A percentile compares a stretch with the other conserved stretches of the same genome.
Conservation (phyloP, 2,888 invertebrate genomes). For the Chalcis sispes region DNA sequence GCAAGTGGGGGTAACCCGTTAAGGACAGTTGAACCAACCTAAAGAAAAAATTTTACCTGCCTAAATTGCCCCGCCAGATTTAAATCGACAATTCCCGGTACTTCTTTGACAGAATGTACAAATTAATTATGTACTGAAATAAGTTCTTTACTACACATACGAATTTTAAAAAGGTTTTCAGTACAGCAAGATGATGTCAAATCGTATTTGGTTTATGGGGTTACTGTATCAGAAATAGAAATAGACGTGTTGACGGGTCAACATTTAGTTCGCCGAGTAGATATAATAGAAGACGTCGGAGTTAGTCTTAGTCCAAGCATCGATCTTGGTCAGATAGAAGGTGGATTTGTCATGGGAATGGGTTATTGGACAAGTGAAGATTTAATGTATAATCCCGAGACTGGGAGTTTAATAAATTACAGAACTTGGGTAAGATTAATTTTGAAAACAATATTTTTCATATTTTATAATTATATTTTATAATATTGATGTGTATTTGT, state of each 20-base stretch:
- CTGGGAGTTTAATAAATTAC: slow-evolving; percentile 84
- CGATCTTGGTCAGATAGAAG: slow-evolving; percentile 87
- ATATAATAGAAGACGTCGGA: slow-evolving; percentile 86
- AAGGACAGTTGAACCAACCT: too few species aligned
- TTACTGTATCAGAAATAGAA: slow-evolving; percentile 83
- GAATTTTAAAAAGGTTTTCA: neutral
- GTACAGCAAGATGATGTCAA: neutral
- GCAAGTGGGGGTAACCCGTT: too few species aligned
- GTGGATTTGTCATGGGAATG: slow-evolving; percentile 86
- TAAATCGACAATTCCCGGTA: too few species aligned
- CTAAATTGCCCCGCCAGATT: too few species aligned
- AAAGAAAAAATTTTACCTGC: too few species aligned
- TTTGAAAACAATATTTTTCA: neutral
- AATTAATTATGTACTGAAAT: too few species aligned
- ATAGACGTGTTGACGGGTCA: slow-evolving; percentile 88
- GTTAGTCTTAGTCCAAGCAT: slow-evolving; percentile 84
- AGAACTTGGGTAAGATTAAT: slow-evolving; percentile 82
- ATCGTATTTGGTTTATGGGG: slow-evolving; percentile 80
- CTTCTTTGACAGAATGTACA: too few species aligned
- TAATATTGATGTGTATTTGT: neutral
- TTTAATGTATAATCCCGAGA: slow-evolving; percentile 80
- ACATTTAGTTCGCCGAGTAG: slow-evolving; percentile 82
- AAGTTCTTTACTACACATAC: too few species aligned
- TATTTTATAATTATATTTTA: neutral
- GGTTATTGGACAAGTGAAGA: slow-evolving; percentile 88